These are phyloP conservation scores for Selene dorsalis DNA, from an alignment of 2,797 vertebrate genomes.

Conservation along the genomic window DNA sequence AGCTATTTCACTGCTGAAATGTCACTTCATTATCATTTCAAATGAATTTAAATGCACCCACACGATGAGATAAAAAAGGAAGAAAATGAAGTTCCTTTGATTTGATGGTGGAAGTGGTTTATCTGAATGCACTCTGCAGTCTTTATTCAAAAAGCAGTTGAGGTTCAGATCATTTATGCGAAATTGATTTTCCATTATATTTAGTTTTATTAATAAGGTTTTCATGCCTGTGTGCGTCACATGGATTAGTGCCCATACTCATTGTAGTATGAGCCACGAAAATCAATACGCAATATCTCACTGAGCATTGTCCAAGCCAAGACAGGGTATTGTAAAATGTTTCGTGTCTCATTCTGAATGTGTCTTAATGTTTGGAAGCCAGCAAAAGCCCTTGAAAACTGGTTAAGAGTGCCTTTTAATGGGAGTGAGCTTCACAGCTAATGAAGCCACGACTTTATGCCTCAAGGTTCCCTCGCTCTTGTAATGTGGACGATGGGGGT, in stretches of 20 bases:
- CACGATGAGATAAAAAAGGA: slow-evolving; percentile 11
- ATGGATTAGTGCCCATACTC: slow-evolving; percentile 23
- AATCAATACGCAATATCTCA: slow-evolving; percentile 54
- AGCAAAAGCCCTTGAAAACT: slow-evolving; percentile 61
- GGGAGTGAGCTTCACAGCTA: slow-evolving; percentile 60
- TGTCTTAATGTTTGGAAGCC: slow-evolving; percentile 48
- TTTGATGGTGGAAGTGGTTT: slow-evolving; percentile 35
- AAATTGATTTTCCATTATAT: slow-evolving; percentile 60
- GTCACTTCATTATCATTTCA: slow-evolving; percentile 64
- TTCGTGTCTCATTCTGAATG: slow-evolving; percentile 26
- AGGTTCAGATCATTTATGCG: slow-evolving; percentile 36
- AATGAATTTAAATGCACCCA: slow-evolving; percentile 49
- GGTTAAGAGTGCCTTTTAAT: slow-evolving; percentile 62
- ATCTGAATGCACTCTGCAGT: slow-evolving; percentile 19
- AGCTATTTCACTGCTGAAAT: slow-evolving; percentile 58
- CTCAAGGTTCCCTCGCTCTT: slow-evolving; percentile 56
- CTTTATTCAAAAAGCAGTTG: slow-evolving; percentile 23
- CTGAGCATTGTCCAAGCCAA: slow-evolving; percentile 40
- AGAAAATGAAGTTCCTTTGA: slow-evolving; percentile 35
- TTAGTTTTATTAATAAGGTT: slow-evolving; percentile 37
- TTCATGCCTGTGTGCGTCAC: slow-evolving; percentile 19
- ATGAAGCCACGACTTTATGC: slow-evolving; percentile 69
- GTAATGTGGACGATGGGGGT: slow-evolving; percentile 51
- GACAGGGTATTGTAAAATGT: slow-evolving; percentile 28
- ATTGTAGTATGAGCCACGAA: slow-evolving; percentile 35